These are phyloP conservation scores for Drosophila macrospina DNA, from an alignment of 2,888 invertebrate genomes.

Conservation along the genomic window DNA sequence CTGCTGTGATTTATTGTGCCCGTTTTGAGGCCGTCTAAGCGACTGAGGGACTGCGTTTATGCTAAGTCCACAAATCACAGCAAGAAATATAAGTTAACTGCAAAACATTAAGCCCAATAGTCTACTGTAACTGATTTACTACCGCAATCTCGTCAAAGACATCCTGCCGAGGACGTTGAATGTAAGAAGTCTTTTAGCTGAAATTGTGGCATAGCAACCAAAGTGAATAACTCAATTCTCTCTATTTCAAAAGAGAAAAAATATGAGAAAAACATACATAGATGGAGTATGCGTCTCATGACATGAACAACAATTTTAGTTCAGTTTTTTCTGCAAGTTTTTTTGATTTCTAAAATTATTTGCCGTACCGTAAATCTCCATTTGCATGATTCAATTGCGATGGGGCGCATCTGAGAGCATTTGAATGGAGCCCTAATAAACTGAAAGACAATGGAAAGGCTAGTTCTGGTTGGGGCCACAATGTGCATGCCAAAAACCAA, in stretches of 20 bases:
- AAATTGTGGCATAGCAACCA: background rate
- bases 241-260: too few relatives aligned
- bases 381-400: constrained; percentile 38
- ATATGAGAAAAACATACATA: too few relatives aligned
- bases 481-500: constrained; percentile 57
- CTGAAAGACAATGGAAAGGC: constrained; percentile 22
- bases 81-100: constrained; percentile 66
- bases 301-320: background rate
- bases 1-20: constrained; percentile 64
- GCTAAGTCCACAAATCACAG: constrained; percentile 74
- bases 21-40: constrained; percentile 50
- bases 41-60: constrained; percentile 44
- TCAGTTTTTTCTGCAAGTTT: too few relatives aligned
- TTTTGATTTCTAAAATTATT: too few relatives aligned
- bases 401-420: constrained; percentile 4
- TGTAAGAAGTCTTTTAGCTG: background rate
- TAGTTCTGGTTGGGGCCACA: constrained; percentile 1
- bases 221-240: constrained; percentile 1
- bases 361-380: background rate
- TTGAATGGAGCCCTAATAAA: constrained; percentile 33
- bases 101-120: constrained; percentile 58
- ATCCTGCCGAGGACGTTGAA: background rate
- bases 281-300: too few relatives aligned
- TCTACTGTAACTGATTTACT: constrained; percentile 47
- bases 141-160: constrained; percentile 32